A percentile compares a stretch with the other conserved stretches of the same genome.
Evolutionary conservation across 2,113 vertebrate species (phyloP).

Genomic region (Uria aalge): DNA sequence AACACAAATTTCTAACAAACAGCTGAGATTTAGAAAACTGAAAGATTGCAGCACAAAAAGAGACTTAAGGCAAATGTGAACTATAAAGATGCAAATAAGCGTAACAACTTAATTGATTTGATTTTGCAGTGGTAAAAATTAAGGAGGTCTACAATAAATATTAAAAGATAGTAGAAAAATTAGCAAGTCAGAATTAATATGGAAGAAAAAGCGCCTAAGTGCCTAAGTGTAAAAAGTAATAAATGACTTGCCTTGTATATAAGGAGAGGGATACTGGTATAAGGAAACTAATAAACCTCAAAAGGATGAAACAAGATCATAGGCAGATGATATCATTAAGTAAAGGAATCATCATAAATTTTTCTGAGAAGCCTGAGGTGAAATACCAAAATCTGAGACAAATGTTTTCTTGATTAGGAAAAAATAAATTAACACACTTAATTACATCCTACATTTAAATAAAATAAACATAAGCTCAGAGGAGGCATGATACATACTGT

Average conservation of each 20-base stretch:
- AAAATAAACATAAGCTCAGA: background rate
- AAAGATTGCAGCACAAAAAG: background rate
- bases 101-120: background rate
- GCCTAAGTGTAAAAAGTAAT: background rate
- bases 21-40: background rate
- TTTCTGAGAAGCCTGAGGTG: background rate
- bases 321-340: background rate
- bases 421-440: conserved; percentile 8
- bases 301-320: background rate
- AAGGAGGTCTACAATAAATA: background rate
- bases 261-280: background rate
- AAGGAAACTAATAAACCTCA: background rate
- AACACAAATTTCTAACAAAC: background rate
- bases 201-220: background rate
- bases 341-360: background rate
- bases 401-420: background rate
- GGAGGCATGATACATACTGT: background rate
- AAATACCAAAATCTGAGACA: background rate
- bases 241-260: background rate
- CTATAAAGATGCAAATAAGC: background rate
- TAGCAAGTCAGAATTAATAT: background rate
- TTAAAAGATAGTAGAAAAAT: background rate
- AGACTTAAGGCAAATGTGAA: background rate
- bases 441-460: background rate
- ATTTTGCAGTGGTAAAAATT: background rate